Evolutionary conservation across 2,888 invertebrate genomes (phyloP).

Genomic region (Leptopterna dolabrata): DNA sequence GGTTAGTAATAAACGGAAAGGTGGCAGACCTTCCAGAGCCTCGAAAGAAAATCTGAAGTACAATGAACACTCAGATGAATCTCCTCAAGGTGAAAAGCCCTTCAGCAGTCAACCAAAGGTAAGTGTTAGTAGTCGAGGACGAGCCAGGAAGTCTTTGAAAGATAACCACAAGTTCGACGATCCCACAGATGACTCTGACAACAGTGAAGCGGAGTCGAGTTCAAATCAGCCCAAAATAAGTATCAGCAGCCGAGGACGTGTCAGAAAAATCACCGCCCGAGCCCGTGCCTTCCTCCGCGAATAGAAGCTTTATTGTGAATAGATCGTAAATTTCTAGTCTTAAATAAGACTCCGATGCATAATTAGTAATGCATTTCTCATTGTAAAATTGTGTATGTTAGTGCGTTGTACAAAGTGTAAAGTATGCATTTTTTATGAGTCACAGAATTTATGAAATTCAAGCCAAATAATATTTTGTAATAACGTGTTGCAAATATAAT

Average conservation of each 20-base stretch:
- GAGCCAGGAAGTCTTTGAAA: constrained; percentile 59
- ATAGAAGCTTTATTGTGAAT: constrained; percentile 21
- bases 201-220: background rate
- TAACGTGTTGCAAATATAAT: background rate
- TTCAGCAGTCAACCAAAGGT: constrained; percentile 32
- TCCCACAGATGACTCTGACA: background rate
- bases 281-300: constrained; percentile 72
- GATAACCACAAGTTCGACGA: constrained; percentile 66
- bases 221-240: constrained; percentile 9
- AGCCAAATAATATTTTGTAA: constrained; percentile 16
- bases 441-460: constrained; percentile 10
- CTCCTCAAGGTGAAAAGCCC: background rate
- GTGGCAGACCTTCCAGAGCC: constrained; percentile 14
- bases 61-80: constrained; percentile 24
- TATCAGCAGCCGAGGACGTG: constrained; percentile 80
- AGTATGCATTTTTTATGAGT: background rate
- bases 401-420: constrained; percentile 33
- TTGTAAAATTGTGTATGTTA: background rate
- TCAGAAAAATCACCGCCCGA: constrained; percentile 84
- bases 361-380: background rate
- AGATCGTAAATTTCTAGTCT: constrained; percentile 26
- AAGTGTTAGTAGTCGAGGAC: constrained; percentile 60
- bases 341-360: background rate
- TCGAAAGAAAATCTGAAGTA: background rate
- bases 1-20: background rate